Conservation (phyloP, 2,113 vertebrate genomes). For the Bothrops jararaca region DNA sequence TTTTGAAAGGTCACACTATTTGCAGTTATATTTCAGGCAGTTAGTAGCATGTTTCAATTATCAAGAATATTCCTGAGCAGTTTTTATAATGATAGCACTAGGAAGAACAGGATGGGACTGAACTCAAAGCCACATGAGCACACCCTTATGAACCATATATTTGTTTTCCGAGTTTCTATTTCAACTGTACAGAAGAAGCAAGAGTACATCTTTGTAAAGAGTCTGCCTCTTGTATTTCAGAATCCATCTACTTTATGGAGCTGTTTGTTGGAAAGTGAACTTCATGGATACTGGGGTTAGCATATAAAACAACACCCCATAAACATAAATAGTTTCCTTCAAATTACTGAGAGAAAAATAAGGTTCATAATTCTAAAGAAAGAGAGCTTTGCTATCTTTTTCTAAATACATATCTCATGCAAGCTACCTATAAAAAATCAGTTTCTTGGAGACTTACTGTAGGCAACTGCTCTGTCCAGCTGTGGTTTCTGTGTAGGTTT, state of each 20-base stretch:
- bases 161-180: background rate
- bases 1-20: background rate
- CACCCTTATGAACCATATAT: background rate
- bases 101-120: background rate
- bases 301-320: background rate
- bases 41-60: background rate
- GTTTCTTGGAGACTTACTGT: slow-evolving; percentile 75
- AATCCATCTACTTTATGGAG: background rate
- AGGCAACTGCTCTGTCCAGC: slow-evolving; percentile 81
- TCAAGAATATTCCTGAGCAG: background rate
- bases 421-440: fast-evolving
- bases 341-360: background rate
- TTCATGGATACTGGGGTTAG: background rate
- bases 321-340: background rate
- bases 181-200: background rate
- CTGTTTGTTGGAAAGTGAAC: background rate
- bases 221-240: background rate
- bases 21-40: background rate
- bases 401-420: background rate
- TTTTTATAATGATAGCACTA: background rate
- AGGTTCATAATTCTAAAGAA: background rate
- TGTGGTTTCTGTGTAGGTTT: slow-evolving; percentile 81
- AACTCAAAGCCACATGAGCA: background rate
- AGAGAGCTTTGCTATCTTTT: fast-evolving
- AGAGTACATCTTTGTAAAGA: background rate